Evolutionary conservation across 2,888 invertebrate genomes (phyloP), one percentile per base, ranked within the genome.

Genomic region (Timandra comae): DNA sequence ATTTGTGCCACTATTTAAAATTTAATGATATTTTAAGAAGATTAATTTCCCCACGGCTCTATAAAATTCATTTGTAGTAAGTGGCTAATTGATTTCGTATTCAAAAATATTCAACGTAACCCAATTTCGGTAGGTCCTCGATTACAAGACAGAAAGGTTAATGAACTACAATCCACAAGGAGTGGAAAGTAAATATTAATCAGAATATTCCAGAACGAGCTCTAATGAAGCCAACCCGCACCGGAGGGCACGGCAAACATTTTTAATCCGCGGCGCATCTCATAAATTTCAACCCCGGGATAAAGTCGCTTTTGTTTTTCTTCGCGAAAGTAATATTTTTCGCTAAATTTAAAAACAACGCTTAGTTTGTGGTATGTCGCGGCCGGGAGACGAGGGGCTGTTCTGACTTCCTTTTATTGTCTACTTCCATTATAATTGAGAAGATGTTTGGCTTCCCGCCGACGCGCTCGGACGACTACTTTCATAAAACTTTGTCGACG

Each of bases 191-290:
- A 80, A 82, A 80, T 80, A 81, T 81, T 81, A 78, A 79, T 79
- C 74, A 74, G 69, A 76, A 70, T 72, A 73, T 76, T 76, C 62
- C 61, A 66, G 75, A 66, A 71, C 67, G 66, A 60, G 65, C 52
- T 67, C 70, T 80, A 80, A 80, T 81, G 77, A 81, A 78, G 74
- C 64, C 63, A 52, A 50, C 60, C 57, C 66, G 57, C 51, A 66
- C 76, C 75, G 41, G 73, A 79, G 82, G 77, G 80, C 65, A 73
- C 55, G 63, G 75, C 73, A 78, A 81, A 79, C 78, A 80, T 80
- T 80, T 80, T 81, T 79, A 81, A 82, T 82, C 80, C 80, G 57
- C 64, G 60, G 73, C 80, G 80, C 75, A 80, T 80, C 80, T 79
- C 79, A 81, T 80, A 81, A 81, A 81, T 81, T 78, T 74, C 72